Percentiles rank a stretch among this genome's conserved stretches.
phyloP scores from a whole-genome alignment of 2,888 invertebrate species.

The Phania funesta region DNA sequence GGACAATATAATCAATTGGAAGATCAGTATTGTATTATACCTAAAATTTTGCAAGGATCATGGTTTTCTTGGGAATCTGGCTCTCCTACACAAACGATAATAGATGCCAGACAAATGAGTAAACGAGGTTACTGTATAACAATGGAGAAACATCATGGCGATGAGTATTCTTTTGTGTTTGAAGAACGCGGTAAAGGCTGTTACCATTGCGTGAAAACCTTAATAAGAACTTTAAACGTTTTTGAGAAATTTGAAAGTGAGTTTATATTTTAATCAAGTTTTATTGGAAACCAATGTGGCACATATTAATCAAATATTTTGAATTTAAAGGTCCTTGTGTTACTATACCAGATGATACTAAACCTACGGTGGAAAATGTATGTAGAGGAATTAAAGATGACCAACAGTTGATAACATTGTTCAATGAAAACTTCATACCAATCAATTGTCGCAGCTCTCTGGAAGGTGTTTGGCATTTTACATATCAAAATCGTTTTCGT shows the following conservation, averaged over 20 bases:
- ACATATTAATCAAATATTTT: not conserved
- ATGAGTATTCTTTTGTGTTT: conserved; percentile 93
- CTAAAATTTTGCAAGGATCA: conserved; percentile 88
- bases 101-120: conserved; percentile 90
- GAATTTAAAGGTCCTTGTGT: conserved; percentile 85
- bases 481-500: conserved; percentile 92
- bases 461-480: conserved; percentile 98
- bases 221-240: conserved; percentile 93
- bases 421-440: conserved; percentile 93
- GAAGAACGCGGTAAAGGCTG: conserved; percentile 83
- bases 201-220: conserved; percentile 91
- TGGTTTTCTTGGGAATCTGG: conserved; percentile 97
- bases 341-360: conserved; percentile 83
- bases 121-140: conserved; percentile 87
- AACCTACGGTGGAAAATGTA: conserved; percentile 88
- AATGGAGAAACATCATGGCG: conserved; percentile 85
- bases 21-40: conserved; percentile 85
- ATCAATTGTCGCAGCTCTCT: conserved; percentile 95
- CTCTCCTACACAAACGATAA: conserved; percentile 88
- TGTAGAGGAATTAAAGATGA: conserved; percentile 88
- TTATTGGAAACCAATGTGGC: not conserved
- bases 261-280: not conserved
- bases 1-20: conserved; percentile 70
- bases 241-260: conserved; percentile 91
- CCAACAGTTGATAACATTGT: conserved; percentile 91